Evolutionary conservation across 2,888 invertebrate genomes (phyloP), one percentile per base, ranked within the genome.

Genomic region (Gymnocheta viridis): DNA sequence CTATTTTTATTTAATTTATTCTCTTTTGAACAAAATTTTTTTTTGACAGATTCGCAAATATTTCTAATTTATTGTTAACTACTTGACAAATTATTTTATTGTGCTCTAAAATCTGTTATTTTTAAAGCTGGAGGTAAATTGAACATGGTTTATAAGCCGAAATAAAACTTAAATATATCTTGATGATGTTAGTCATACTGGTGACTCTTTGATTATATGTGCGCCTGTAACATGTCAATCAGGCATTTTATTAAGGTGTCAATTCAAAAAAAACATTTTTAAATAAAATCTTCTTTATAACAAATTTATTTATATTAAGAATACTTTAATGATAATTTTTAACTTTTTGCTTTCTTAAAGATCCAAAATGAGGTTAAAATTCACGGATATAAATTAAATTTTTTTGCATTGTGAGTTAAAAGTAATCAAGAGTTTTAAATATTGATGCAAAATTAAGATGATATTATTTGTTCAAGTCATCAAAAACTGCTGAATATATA

Each of bases 171-270:
- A 60, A 47, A 9, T 24, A 35, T 74, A 14, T 24, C 2, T 66
- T 62, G 32, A 17, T 14, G n/a, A 0, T 35, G 22, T 47, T 51
- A 51, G 14, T 54, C 19, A 58, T 19, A 27, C 35, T 3, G 35
- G 10, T 12, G 35, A 4, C 35, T 38, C 0, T 17, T n/a, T 60
- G 38, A 38, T 14, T 32, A 1, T 35, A 19, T 49, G 2, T 41
- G 24, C 10, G 29, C 14, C 27, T 41, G 73, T 62, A 81, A 77
- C 58, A 60, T 81, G 77, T 81, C 81, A 81, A 10, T 84, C 77
- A 44, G 67, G 17, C 35, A 78, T 73, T 84, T 84, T 81, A 84
- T 84, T 73, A 64, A 77, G 22, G 67, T 77, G 81, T 77, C 81
- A 77, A 54, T 14, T 29, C 19, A 19, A 47, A 67, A 49, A 22